phyloP scores from a whole-genome alignment of 1,140 invertebrate species.

The Dreissena rostriformis region DNA sequence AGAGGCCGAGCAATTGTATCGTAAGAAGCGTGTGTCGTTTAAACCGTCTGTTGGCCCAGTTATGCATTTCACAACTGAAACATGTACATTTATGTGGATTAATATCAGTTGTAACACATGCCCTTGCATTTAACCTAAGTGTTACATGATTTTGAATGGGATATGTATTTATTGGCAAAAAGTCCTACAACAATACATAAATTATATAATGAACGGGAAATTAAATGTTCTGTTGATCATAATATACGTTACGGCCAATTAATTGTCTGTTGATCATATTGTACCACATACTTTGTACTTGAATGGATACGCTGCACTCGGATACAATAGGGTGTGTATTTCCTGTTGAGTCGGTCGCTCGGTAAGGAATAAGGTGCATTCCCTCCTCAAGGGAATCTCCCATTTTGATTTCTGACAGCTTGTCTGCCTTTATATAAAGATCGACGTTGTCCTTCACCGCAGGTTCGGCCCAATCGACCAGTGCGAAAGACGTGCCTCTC shows the following conservation, averaged over 20 bases:
- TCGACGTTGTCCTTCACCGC: conserved; percentile 19
- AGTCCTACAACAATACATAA: no score
- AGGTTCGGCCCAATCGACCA: conserved; percentile 12
- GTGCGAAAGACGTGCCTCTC: background rate
- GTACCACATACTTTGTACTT: background rate
- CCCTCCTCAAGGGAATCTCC: conserved; percentile 17
- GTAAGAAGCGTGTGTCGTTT: conserved; percentile 5
- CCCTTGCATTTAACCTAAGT: no score
- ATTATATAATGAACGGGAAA: no score
- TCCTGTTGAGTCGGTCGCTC: conserved; percentile 6
- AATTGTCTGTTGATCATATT: no score
- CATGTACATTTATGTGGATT: no score
- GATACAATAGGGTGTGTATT: background rate
- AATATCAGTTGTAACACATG: no score
- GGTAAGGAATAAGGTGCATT: conserved; percentile 10
- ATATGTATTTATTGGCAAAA: no score
- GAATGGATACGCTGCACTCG: background rate
- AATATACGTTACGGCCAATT: no score
- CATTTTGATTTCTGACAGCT: background rate
- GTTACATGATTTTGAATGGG: no score
- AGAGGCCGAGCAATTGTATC: conserved; percentile 10
- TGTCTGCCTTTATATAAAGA: background rate
- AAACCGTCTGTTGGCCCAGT: conserved; percentile 16
- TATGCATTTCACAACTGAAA: background rate
- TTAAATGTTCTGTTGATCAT: no score